Conservation (phyloP, 2,113 vertebrate species). For the Platanista minor region DNA sequence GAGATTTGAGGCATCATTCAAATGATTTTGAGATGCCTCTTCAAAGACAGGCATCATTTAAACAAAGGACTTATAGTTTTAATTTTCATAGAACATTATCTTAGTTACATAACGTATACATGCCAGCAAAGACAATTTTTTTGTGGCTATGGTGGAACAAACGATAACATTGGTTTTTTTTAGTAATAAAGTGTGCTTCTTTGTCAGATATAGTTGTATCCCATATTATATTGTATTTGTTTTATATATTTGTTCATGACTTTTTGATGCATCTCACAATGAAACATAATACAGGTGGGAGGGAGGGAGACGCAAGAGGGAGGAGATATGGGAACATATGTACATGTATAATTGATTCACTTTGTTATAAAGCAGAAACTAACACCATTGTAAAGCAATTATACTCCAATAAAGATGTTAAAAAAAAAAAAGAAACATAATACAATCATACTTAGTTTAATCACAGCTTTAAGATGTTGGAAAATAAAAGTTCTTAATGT, state of each 20-base stretch:
- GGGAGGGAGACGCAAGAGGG: too few species aligned
- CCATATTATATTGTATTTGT: neutral
- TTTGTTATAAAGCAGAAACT: too few species aligned
- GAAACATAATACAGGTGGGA: neutral
- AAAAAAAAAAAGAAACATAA: too few species aligned
- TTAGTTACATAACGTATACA: neutral
- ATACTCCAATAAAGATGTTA: too few species aligned
- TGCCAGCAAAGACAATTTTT: neutral
- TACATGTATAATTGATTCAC: too few species aligned
- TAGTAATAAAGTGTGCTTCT: neutral
- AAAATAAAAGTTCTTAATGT: neutral
- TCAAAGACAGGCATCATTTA: conserved; percentile 21
- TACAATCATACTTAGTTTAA: neutral
- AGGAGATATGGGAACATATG: too few species aligned
- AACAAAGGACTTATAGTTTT: neutral
- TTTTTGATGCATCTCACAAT: neutral
- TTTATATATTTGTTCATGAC: neutral
- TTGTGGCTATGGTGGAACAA: neutral
- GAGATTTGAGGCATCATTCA: conserved; percentile 4
- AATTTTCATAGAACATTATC: neutral
- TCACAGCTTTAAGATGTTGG: neutral
- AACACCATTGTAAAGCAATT: too few species aligned
- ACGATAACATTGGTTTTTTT: neutral
- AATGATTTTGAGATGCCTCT: neutral
- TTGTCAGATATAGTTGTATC: neutral